Base-by-base conservation (phyloP, 1,140 invertebrate genomes). In the Drosophila punjabiensis region DNA sequence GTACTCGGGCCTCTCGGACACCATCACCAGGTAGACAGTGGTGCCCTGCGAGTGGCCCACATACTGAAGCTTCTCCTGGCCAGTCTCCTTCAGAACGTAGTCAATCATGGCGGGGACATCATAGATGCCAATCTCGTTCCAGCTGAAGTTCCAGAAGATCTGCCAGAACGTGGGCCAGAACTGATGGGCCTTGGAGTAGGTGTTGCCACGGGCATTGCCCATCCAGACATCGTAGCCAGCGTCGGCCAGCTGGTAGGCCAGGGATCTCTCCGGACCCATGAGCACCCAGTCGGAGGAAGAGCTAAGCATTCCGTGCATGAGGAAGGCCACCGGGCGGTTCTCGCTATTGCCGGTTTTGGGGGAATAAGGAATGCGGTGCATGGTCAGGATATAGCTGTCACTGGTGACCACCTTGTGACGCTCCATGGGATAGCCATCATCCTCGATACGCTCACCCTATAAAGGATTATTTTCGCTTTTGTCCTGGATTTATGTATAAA, bases 101-200 rank as follows among this genome's bases (percentile, higher is more conserved):
- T 96, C 94, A 37, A 97, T 94, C 76, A 95, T 94, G 3, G 96
- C 95, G 13, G 96, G 96, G n/a, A 97, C 70, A 92, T 97, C 96
- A 66, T 95, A 95, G 1, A 94, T 85, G 9, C 95, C 96, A 93
- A 97, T 96, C 93, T 97, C 96, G 79, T 97, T 95, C 94, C 94
- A 97, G 71, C 95, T 96, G 79, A 93, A 94, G 73, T 94, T 81
- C 94, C 94, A 95, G 87, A 93, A 95, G 18, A 79, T 13, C 45
- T 89, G 86, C 86, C 82, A 86, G 53, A 47, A 85, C 0, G 86
- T 90, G 16, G 86, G 86, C 73, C 79, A 89, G 32, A 62, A 69
- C 30, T 79, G 85, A 81, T 96, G 96, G 9, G 93, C 92, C 45
- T 94, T 93, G 1, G 96, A 96, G 81, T 95, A 95, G 6, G 93